Conservation (phyloP, 2,888 invertebrate species). For the Platycheirus albimanus region DNA sequence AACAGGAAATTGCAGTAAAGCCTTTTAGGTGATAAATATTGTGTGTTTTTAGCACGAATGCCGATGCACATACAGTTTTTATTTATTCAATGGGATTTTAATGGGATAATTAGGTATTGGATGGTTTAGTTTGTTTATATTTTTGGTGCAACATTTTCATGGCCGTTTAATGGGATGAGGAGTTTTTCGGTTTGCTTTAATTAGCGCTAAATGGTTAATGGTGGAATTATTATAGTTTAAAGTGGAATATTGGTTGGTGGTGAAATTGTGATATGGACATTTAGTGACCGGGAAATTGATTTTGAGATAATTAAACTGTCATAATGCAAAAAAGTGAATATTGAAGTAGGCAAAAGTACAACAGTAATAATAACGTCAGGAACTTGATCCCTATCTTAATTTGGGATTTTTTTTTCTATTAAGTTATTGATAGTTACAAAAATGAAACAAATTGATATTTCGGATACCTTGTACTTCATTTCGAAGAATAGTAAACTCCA, state of each 20-base stretch:
- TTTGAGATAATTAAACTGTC: no score
- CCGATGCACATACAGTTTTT: slow-evolving; percentile 4
- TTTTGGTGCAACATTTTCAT: slow-evolving; percentile 19
- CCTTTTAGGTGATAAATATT: slow-evolving; percentile 43
- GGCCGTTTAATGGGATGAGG: slow-evolving; percentile 4
- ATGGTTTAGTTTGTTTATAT: slow-evolving; percentile 16
- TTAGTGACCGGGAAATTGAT: neutral
- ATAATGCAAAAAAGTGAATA: no score
- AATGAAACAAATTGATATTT: no score
- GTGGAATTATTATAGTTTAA: neutral
- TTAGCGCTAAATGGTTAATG: slow-evolving; percentile 14
- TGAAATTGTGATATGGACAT: neutral
- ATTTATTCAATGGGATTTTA: slow-evolving; percentile 48
- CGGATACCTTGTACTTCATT: no score
- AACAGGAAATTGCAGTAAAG: slow-evolving; percentile 31
- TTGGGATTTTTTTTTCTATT: no score
- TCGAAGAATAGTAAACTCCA: no score
- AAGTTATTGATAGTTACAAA: no score
- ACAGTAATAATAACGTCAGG: no score
- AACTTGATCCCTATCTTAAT: no score
- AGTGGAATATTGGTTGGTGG: neutral
- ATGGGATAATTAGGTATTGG: slow-evolving; percentile 62
- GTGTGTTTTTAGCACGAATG: slow-evolving; percentile 2
- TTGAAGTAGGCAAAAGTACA: no score
- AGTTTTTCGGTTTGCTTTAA: slow-evolving; percentile 33